Evolutionary conservation across 2,113 vertebrate genomes (phyloP).

Genomic region (Furnarius figulus): DNA sequence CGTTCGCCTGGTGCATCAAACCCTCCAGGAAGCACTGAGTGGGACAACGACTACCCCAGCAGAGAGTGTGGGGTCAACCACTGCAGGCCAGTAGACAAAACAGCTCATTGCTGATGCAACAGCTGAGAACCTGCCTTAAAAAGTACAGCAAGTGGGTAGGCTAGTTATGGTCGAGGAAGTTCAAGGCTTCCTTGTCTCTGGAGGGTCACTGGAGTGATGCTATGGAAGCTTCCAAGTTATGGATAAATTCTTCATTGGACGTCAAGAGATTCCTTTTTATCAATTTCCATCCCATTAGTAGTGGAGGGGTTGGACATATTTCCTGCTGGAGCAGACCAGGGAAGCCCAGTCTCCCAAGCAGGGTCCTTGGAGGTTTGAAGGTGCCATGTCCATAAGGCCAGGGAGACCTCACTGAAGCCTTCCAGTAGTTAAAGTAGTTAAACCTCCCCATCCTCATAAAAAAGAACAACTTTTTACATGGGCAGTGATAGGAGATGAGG

Average conservation of each 20-base stretch:
- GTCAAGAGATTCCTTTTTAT: neutral
- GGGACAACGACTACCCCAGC: slow-evolving; percentile 93
- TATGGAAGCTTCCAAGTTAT: neutral
- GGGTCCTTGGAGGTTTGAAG: neutral
- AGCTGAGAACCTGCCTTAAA: neutral
- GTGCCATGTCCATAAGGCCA: neutral
- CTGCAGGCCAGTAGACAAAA: slow-evolving; percentile 86
- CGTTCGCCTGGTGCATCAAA: slow-evolving; percentile 91
- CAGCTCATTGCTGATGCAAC: accelerated
- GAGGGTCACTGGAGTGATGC: neutral
- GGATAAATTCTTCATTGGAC: neutral
- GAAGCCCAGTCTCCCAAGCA: neutral
- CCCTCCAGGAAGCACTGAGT: slow-evolving; percentile 85
- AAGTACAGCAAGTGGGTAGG: neutral
- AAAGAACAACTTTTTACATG: neutral
- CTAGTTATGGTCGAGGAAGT: neutral
- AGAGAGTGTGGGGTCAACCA: slow-evolving; percentile 94
- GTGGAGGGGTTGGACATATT: neutral
- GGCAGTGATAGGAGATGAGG: neutral
- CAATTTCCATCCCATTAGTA: neutral
- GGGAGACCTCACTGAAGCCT: neutral
- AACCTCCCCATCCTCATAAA: too few relatives aligned
- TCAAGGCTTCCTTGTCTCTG: neutral
- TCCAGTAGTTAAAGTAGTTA: neutral
- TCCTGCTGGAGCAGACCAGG: neutral